Conservation (phyloP, 2,888 invertebrate genomes). For the Pseudococcus longispinus region DNA sequence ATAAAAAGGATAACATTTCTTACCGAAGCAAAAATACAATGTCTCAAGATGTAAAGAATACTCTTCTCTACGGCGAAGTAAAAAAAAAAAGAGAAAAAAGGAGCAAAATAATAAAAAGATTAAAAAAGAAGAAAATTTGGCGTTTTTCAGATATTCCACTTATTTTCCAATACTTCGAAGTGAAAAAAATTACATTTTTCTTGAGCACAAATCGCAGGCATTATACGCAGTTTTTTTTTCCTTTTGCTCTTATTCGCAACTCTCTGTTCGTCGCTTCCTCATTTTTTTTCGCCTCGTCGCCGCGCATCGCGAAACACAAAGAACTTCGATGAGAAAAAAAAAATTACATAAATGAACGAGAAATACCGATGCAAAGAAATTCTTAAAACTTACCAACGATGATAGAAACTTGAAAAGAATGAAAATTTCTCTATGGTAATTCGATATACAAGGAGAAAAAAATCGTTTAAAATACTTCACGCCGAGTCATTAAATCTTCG, state of each 20-base stretch:
- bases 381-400: neutral
- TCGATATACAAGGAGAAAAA: neutral
- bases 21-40: slow-evolving; percentile 34
- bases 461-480: neutral
- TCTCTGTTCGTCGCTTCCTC: neutral
- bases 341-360: neutral
- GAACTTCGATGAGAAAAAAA: neutral
- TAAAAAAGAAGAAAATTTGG: slow-evolving; percentile 16
- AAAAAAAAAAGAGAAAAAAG: neutral
- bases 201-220: neutral
- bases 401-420: neutral
- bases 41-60: slow-evolving; percentile 44
- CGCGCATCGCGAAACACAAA: neutral
- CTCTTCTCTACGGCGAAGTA: neutral
- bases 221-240: neutral
- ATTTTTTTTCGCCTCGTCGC: neutral
- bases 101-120: slow-evolving; percentile 42
- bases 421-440: neutral
- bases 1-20: slow-evolving; percentile 45
- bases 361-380: neutral
- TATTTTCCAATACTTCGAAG: neutral
- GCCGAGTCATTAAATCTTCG: neutral
- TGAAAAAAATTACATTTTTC: neutral
- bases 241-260: neutral
- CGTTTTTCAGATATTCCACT: slow-evolving; percentile 24